Evolutionary conservation across 2,888 invertebrate genomes (phyloP), one percentile per base, ranked within the genome.

Genomic region (Dastarcus helophoroides): DNA sequence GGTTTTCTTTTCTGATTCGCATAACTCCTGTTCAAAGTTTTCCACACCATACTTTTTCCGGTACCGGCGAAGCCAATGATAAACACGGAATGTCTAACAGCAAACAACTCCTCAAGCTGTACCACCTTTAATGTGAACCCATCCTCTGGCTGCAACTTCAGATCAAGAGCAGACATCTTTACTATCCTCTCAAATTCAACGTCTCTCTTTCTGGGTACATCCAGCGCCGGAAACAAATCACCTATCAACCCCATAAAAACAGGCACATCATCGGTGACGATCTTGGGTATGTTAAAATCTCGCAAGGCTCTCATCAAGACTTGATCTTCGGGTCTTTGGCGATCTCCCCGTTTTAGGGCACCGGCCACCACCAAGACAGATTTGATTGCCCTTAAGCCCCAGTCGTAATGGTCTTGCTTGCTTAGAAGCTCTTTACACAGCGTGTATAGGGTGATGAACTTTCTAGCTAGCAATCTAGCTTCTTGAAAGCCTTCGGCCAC

Each of bases 371-470:
- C 93, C 29, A 94, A 65, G 25, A 94, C 91, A 30, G 93, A 93
- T 58, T 94, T 94, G 47, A 94, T 93, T 31, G 94, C 94, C 44
- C 94, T 65, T 31, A 94, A 66, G 19, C 94, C 94, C 93, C 93
- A 90, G 68, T 94, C 94, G 53, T 94, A 94, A 59, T 94, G 94
- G 58, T 94, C 93, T 60, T 91, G 86, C 56, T 91, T 91, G 25
- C 91, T 93, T 3, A 94, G 65, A 42, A 94, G 63, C 57, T 94
- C 93, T 42, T 76, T 76, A 55, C 93, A 93, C 40, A 94, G 64
- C 3, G 82, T 86, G 60, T 93, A 91, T 7, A 93, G 68, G 0
- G 93, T 91, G 54, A 94, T 89, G 60, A 94, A 93, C 64, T 94
- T 94, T 40, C 90, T 72, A 12, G 93, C 91, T 36, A 93, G 60